Evolutionary conservation across 2,888 invertebrate genomes (phyloP).

Genomic region (Phyto melanocephala): DNA sequence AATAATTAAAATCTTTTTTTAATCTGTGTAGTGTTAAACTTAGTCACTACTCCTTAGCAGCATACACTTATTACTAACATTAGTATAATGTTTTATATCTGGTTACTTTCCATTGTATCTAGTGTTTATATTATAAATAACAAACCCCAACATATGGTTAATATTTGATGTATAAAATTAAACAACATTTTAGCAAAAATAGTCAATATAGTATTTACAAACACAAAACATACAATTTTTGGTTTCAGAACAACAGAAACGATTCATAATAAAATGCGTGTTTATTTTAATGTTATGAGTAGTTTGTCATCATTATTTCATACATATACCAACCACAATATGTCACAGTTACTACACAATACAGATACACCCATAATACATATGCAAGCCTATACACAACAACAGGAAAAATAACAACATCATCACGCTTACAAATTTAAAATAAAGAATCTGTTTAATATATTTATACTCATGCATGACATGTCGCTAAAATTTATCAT

Average conservation of each 20-base stretch:
- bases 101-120: background rate
- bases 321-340: constrained; percentile 38
- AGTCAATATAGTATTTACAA: constrained; percentile 2
- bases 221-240: background rate
- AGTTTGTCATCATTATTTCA: constrained; percentile 17
- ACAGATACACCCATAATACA: background rate
- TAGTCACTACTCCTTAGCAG: no score
- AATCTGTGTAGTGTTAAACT: no score
- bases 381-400: background rate
- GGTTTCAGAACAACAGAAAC: background rate
- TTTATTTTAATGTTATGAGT: background rate
- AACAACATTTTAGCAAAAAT: constrained; percentile 11
- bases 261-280: background rate
- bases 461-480: constrained; percentile 57
- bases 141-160: background rate
- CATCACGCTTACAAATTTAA: background rate
- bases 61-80: no score
- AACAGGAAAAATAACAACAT: background rate
- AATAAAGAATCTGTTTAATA: constrained; percentile 48
- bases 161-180: constrained; percentile 9
- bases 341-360: constrained; percentile 23
- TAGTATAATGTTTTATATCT: no score
- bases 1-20: no score
- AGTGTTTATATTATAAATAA: background rate
- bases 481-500: constrained; percentile 60